phyloP scores from a whole-genome alignment of 35 echinoderm and acorn worm species.

The Ophioderma brevispina region DNA sequence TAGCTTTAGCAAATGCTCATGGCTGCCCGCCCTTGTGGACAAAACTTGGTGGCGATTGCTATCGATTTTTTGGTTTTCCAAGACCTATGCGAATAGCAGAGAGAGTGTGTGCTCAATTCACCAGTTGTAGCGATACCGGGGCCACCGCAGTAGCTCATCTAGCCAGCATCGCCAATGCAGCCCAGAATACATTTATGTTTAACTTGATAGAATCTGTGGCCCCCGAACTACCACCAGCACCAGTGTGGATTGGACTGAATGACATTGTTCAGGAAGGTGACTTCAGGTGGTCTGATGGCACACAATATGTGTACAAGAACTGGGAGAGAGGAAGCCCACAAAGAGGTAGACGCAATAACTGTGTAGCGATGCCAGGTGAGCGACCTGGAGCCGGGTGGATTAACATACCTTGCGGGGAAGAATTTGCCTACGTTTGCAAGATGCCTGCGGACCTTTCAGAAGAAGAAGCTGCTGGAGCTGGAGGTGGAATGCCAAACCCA shows the following conservation, averaged over 20 bases:
- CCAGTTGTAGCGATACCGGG: not conserved
- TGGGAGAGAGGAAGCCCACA: not conserved
- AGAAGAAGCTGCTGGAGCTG: not conserved
- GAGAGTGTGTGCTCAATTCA: slow-evolving; percentile 4
- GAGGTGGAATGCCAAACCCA: not conserved
- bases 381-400: not conserved
- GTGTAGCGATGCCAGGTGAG: not conserved
- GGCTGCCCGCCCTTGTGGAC: not conserved
- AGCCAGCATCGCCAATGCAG: not conserved
- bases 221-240: not conserved
- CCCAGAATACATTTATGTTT: not conserved
- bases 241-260: not conserved
- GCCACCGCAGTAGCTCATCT: not conserved
- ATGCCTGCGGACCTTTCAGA: not conserved
- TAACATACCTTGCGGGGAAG: not conserved
- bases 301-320: not conserved
- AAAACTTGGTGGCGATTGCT: not conserved
- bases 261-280: not conserved
- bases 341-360: not conserved
- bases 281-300: not conserved
- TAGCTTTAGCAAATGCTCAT: not conserved
- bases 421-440: not conserved
- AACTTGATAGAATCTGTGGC: not conserved
- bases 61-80: not conserved
- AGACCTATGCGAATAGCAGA: slow-evolving; percentile 1